These are phyloP conservation scores for Tetropium fuscum DNA, from an alignment of 2,888 invertebrate genomes.

Conservation along the genomic window DNA sequence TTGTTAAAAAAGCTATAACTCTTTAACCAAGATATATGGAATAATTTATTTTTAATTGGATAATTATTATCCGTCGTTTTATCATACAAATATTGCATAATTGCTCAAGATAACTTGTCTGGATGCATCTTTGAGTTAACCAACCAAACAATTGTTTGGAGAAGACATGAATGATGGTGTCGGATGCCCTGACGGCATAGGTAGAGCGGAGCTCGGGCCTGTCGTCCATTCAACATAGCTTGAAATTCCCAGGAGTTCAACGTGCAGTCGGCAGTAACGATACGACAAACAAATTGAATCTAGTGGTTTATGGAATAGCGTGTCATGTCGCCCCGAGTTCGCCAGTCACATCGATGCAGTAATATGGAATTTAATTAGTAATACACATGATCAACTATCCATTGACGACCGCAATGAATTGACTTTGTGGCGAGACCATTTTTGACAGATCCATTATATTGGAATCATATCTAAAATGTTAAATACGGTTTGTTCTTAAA, in stretches of 20 bases:
- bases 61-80: too few relatives aligned
- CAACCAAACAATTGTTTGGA: too few relatives aligned
- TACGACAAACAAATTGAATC: constrained; percentile 60
- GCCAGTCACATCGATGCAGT: constrained; percentile 43
- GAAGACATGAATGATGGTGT: too few relatives aligned
- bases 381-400: constrained; percentile 48
- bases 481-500: too few relatives aligned
- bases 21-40: too few relatives aligned
- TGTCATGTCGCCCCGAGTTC: constrained; percentile 46
- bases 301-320: constrained; percentile 49
- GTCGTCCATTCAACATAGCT: constrained; percentile 17
- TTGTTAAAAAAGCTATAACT: too few relatives aligned
- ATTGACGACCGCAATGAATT: constrained; percentile 15
- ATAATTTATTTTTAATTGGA: too few relatives aligned
- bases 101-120: too few relatives aligned
- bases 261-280: constrained; percentile 56
- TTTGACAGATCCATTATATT: neutral
- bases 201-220: constrained; percentile 11
- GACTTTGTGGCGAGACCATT: neutral
- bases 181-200: neutral
- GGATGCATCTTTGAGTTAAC: too few relatives aligned
- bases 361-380: constrained; percentile 53
- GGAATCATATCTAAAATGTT: too few relatives aligned
- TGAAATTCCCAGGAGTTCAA: constrained; percentile 37
- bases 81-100: too few relatives aligned